These are phyloP conservation scores for Hymenopus coronatus DNA, from an alignment of 2,888 invertebrate species.

Conservation along the genomic window DNA sequence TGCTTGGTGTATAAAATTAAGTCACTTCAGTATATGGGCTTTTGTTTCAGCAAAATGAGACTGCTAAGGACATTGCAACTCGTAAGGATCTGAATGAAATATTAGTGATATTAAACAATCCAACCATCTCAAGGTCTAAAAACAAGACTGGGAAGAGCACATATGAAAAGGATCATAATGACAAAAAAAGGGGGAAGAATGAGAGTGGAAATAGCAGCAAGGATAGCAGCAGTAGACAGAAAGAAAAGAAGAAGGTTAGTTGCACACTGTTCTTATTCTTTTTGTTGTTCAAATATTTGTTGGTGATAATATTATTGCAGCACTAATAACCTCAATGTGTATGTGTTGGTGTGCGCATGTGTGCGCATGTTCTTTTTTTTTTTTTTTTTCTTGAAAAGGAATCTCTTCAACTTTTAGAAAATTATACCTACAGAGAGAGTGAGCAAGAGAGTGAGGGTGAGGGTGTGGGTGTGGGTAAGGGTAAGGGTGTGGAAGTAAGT, in stretches of 20 bases:
- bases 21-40: not conserved
- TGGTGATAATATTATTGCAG: no score
- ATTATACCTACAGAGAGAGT: no score
- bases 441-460: no score
- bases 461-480: no score
- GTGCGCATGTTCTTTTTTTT: no score
- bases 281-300: not conserved
- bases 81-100: constrained; percentile 86
- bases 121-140: constrained; percentile 3
- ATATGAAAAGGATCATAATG: constrained; percentile 36
- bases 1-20: not conserved
- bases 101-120: constrained; percentile 46
- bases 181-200: constrained; percentile 50
- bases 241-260: constrained; percentile 48
- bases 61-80: constrained; percentile 83
- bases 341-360: no score
- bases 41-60: constrained; percentile 68
- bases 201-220: constrained; percentile 48
- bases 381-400: no score
- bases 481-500: no score
- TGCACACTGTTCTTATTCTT: not conserved
- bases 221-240: constrained; percentile 45
- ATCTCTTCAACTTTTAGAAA: no score
- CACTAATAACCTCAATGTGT: no score
- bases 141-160: constrained; percentile 38